Base-by-base conservation (phyloP, 1,140 invertebrate species). In the Drosophila pseudoobscura region DNA sequence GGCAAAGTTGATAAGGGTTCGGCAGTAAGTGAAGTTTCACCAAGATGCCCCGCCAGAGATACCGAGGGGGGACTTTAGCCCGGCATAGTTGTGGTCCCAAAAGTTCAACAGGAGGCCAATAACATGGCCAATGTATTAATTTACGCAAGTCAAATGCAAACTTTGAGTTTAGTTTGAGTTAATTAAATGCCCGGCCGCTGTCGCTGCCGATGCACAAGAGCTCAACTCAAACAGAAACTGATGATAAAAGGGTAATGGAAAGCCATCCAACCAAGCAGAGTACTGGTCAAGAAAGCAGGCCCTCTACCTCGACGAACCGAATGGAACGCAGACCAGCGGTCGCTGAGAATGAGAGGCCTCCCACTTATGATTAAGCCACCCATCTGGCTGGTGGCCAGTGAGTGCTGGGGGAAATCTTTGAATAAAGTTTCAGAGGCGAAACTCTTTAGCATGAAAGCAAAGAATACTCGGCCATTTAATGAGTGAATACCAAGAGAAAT, bases 61-160 rank as follows among this genome's bases (percentile, higher is more conserved):
- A 87, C 49, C 50, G 13, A 55, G 20, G 29, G 24, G 43, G 9
- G 43, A 24, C 2, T 11, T 4, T 11, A 20, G 22, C 66, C n/a
- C 41, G 49, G 50, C 61, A 80, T 80, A 80, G 82, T 70, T 85
- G 82, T 50, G 78, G 80, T 78, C 43, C 63, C 35, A 24, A 72
- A 73, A 69, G 51, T 69, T 73, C 70, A 47, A 65, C 63, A 69
- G 62, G 57, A 59, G 62, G 59, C 68, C 82, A 77, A 84, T 80
- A 85, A 80, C 73, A 80, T 61, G 62, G 69, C 76, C 83, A 80
- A 80, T 75, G 82, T 85, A 84, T 87, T 87, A 76, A 84, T 87
- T 83, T 78, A 75, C 58, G 68, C 57, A 74, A 74, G 58, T 56
- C 74, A 78, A 77, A 59, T 57, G 57, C 49, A 80, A 73, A 56